Percentiles rank a stretch among this genome's conserved stretches.
phyloP scores from a whole-genome alignment of 1,140 invertebrate genomes.

The Drosophila novamexicana region DNA sequence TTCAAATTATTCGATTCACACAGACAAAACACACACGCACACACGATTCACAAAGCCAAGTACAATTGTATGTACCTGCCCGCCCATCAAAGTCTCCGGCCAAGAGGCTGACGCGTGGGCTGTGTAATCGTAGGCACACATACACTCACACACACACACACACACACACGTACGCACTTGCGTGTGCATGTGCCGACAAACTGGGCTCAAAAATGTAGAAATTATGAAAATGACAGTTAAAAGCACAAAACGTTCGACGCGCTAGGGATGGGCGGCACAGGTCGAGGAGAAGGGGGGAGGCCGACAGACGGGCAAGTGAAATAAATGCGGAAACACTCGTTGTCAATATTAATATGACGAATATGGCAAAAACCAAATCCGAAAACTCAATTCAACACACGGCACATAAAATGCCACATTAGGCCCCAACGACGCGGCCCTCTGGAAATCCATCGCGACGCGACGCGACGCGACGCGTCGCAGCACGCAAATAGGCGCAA shows the following conservation, averaged over 20 bases:
- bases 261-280: conserved; percentile 1
- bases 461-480: background rate
- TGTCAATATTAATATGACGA: conserved; percentile 82
- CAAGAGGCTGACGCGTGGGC: conserved; percentile 58
- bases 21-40: background rate
- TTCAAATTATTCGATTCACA: conserved; percentile 75
- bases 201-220: conserved; percentile 69
- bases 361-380: conserved; percentile 81
- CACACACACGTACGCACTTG: conserved; percentile 39
- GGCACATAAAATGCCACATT: conserved; percentile 79
- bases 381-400: conserved; percentile 80
- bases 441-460: conserved; percentile 18
- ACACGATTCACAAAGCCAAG: conserved; percentile 7
- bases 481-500: conserved; percentile 60
- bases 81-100: background rate
- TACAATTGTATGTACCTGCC: conserved; percentile 34
- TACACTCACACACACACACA: conserved; percentile 27
- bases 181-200: conserved; percentile 21
- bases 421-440: conserved; percentile 41
- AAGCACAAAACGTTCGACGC: conserved; percentile 64
- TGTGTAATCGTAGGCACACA: conserved; percentile 61
- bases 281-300: background rate
- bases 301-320: conserved; percentile 66
- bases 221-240: conserved; percentile 82
- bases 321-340: conserved; percentile 81